phyloP scores from a whole-genome alignment of 2,888 invertebrate species.

The Catocala fraxini region DNA sequence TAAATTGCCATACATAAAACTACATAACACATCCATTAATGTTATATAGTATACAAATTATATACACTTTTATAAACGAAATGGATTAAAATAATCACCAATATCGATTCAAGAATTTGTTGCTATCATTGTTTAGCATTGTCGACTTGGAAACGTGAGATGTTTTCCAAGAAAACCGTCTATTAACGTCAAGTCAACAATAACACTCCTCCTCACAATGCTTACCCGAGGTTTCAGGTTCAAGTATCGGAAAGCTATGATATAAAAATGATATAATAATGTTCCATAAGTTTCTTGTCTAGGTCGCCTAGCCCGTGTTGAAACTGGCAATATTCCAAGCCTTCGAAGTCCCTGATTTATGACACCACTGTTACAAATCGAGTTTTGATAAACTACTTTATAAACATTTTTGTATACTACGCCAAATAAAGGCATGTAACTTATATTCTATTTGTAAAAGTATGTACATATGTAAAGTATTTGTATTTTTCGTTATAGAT shows the following conservation, averaged over 20 bases:
- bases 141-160: too few species aligned
- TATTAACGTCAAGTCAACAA: conserved; percentile 13
- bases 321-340: conserved; percentile 49
- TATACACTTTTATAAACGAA: not conserved
- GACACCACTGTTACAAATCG: conserved; percentile 23
- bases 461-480: too few species aligned
- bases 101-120: conserved; percentile 25
- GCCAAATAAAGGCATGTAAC: too few species aligned
- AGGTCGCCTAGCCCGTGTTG: conserved; percentile 42
- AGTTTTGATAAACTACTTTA: conserved; percentile 21
- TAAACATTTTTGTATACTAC: not conserved
- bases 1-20: too few species aligned
- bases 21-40: too few species aligned
- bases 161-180: conserved; percentile 2
- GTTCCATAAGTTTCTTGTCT: conserved; percentile 40
- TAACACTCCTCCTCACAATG: conserved; percentile 18
- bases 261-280: conserved; percentile 40
- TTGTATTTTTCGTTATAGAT: too few species aligned
- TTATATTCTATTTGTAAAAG: too few species aligned
- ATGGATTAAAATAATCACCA: conserved; percentile 28
- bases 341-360: conserved; percentile 43
- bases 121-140: not conserved
- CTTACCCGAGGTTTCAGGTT: conserved; percentile 6
- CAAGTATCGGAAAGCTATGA: conserved; percentile 13
- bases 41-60: too few species aligned